These are phyloP conservation scores for Alaudala cheleensis DNA, from an alignment of 2,113 vertebrate genomes.

Conservation along the genomic window DNA sequence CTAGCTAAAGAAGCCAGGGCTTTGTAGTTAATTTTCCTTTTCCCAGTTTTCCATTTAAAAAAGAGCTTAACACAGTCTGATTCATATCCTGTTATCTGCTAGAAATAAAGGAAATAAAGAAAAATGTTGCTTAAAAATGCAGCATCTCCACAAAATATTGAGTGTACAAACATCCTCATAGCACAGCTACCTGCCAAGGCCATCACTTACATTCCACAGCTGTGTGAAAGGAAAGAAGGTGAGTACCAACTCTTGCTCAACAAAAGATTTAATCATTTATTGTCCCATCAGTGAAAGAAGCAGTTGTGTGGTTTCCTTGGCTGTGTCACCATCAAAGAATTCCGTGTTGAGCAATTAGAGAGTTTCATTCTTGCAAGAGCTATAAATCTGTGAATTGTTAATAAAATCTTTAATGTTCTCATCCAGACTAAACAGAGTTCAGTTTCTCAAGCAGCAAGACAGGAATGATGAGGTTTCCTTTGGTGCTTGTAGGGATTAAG, in stretches of 20 bases:
- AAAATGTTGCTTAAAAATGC: neutral
- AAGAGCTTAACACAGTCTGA: neutral
- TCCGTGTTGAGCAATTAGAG: constrained; percentile 11
- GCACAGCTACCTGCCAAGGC: neutral
- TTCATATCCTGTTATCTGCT: neutral
- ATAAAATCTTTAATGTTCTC: constrained; percentile 33
- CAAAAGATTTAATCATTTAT: constrained; percentile 14
- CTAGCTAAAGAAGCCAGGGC: neutral
- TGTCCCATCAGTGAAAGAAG: neutral
- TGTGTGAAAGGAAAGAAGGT: neutral
- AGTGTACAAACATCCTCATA: neutral
- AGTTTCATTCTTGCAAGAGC: constrained; percentile 21
- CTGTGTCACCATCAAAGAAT: constrained; percentile 23
- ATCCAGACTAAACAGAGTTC: constrained; percentile 29
- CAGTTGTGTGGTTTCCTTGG: neutral
- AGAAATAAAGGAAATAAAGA: neutral
- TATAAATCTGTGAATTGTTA: constrained; percentile 22
- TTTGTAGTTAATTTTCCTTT: neutral
- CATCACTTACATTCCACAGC: neutral
- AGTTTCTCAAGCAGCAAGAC: neutral
- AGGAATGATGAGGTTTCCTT: neutral
- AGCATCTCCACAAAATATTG: neutral
- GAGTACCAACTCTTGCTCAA: neutral
- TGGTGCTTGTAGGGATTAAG: neutral
- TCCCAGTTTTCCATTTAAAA: neutral